Base-by-base conservation (phyloP, 2,797 vertebrate species). In the Pangasius mekongensis region DNA sequence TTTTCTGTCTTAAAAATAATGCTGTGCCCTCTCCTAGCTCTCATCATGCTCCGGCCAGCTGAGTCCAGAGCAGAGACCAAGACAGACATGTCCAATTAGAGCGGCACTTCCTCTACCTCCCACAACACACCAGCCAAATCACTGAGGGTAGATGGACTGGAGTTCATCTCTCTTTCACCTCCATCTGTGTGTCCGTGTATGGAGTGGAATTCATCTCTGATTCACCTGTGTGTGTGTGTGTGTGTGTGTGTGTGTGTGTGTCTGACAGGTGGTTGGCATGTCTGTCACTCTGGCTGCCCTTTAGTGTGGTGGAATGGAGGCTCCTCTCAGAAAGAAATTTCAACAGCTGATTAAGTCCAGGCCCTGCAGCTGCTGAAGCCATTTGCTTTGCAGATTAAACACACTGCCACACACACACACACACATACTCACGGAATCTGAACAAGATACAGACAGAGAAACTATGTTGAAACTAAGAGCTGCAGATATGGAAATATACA, bases 341-440 rank as follows among this genome's bases (percentile, higher is more conserved):
- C 90, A 92, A 89, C 90, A 92, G 90, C 89, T 90, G 91, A 91
- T 91, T 91, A 90, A 88, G 90, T 86, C 81, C 67, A 56, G 84
- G 80, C 89, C 89, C 87, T 88, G 88, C 62, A 87, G 91, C 85
- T 88, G 91, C 85, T 33, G 60, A 90, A 87, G 83, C 85, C 80
- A 91, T 92, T 91, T 92, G 81, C 89, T 91, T 91, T 89, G 88
- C 89, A 92, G 86, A 92, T 91, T 91, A 91, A 92, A 91, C 86
- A 83, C 80, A 67, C 52, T 22, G 20, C 56, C 67, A 90, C 89
- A 78, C 47, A 84, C 78, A 83, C 71, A 86, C 67, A 85, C 84
- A 62, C 69, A 87, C 60, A 43, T 67, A 47, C 58, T 22, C n/a
- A 88, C 3, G 52, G 62, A 88, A 56, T 54, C 24, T 71, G 30